Evolutionary conservation across 2,888 invertebrate genomes (phyloP), one percentile per base, ranked within the genome.

Genomic region (Ennomos quercinarius): DNA sequence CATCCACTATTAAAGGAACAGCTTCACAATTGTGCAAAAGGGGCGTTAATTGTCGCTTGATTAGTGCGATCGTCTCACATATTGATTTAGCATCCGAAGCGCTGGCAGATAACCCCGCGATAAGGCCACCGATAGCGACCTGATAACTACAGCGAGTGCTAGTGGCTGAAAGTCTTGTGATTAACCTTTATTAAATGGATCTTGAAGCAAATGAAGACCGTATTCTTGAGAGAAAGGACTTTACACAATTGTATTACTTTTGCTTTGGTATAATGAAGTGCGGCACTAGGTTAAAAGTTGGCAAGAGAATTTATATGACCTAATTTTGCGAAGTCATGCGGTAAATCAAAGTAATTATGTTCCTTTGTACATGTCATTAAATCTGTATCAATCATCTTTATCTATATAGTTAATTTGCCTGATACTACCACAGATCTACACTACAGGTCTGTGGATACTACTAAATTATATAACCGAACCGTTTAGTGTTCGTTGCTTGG

Each of bases 61-160:
- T 68, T 64, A 62, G 63, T 56, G 42, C 57, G 42, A 59, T 54
- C 47, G 51, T 54, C 63, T 58, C 57, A 52, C 51, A 64, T 66
- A 70, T 67, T 70, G 70, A 70, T 70, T 70, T 68, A 70, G 61
- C 66, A 66, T 64, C 65, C 61, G 54, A 57, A 62, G 54, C 48
- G 10, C 57, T 57, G 60, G 46, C 34, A 50, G 68, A 69, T 69
- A 67, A 69, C 69, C 69, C 53, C 65, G 49, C 55, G 67, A 67
- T 69, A 67, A 65, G 59, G 58, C 38, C 43, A 46, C 48, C 43
- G 64, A 63, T 66, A 66, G 43, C 53, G 44, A 36, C 8, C 39
- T n/a, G 62, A 55, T 55, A 55, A 43, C 51, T 9, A 13, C 27
- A 8, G 39, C 49, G 44, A 11, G 13, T 9, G 42, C 53, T 42